Evolutionary conservation across 2,113 vertebrate genomes (phyloP).

Genomic region (Psophia crepitans): DNA sequence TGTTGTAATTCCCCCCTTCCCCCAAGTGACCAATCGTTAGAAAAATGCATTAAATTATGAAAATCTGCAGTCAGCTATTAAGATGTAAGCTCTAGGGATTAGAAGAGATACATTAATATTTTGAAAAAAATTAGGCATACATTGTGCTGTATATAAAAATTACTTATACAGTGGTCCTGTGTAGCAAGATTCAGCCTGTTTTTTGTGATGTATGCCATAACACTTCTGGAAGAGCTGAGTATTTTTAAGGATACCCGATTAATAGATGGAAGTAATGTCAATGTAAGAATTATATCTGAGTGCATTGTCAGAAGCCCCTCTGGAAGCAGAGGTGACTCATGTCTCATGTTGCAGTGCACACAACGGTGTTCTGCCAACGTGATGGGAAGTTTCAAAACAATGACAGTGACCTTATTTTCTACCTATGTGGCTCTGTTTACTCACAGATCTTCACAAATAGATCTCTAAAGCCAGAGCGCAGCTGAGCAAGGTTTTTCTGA

Average conservation of each 20-base stretch:
- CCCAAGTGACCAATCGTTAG: background rate
- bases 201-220: background rate
- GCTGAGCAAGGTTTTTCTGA: background rate
- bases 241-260: background rate
- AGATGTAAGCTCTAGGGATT: background rate
- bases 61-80: background rate
- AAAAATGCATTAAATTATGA: background rate
- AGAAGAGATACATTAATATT: background rate
- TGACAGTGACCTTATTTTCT: background rate
- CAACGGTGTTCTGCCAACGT: background rate
- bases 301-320: background rate
- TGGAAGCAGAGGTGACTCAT: background rate
- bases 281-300: background rate
- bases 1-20: background rate
- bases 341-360: background rate
- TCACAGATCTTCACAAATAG: background rate
- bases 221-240: background rate
- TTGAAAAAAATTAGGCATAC: background rate
- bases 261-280: background rate
- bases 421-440: background rate
- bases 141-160: background rate
- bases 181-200: background rate
- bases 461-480: background rate
- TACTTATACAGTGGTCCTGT: background rate
- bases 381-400: background rate